Percentiles rank a stretch among this genome's conserved stretches.
These are phyloP conservation scores for Nannoperca australis DNA, from an alignment of 2,797 vertebrate genomes.

Conservation along the genomic window DNA sequence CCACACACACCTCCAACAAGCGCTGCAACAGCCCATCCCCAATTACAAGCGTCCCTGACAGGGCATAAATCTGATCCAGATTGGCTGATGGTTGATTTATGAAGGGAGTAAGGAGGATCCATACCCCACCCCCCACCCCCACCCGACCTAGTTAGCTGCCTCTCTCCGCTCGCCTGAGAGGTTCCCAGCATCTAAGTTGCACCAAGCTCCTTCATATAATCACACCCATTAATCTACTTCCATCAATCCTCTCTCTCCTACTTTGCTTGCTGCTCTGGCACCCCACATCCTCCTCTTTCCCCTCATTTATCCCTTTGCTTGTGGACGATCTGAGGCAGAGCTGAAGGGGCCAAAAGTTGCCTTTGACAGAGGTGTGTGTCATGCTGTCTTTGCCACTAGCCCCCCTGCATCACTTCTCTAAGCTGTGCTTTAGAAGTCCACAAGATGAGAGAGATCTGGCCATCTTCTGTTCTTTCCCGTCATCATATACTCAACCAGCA, in stretches of 20 bases:
- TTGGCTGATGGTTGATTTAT: slow-evolving; percentile 80
- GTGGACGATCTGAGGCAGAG: slow-evolving; percentile 45
- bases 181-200: slow-evolving; percentile 54
- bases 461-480: slow-evolving; percentile 46
- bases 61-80: slow-evolving; percentile 81
- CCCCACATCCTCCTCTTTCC: slow-evolving; percentile 24
- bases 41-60: slow-evolving; percentile 76
- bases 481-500: slow-evolving; percentile 23
- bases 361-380: slow-evolving; percentile 50
- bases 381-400: slow-evolving; percentile 25
- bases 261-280: slow-evolving; percentile 26
- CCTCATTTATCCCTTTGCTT: slow-evolving; percentile 23
- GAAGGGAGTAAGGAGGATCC: slow-evolving; percentile 65
- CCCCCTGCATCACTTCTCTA: slow-evolving; percentile 5
- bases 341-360: slow-evolving; percentile 24
- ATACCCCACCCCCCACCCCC: slow-evolving; percentile 50
- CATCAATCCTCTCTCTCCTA: slow-evolving; percentile 57
- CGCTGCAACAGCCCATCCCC: slow-evolving; percentile 62
- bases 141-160: slow-evolving; percentile 76
- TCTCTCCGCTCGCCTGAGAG: slow-evolving; percentile 52
- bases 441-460: slow-evolving; percentile 53
- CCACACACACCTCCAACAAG: slow-evolving; percentile 42
- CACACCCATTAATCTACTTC: slow-evolving; percentile 71
- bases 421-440: slow-evolving; percentile 56
- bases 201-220: slow-evolving; percentile 49